Percentiles rank a stretch among this genome's conserved stretches.
Evolutionary conservation across 2,797 vertebrate genomes (phyloP).

Genomic region (Catamblyrhynchus diadema): DNA sequence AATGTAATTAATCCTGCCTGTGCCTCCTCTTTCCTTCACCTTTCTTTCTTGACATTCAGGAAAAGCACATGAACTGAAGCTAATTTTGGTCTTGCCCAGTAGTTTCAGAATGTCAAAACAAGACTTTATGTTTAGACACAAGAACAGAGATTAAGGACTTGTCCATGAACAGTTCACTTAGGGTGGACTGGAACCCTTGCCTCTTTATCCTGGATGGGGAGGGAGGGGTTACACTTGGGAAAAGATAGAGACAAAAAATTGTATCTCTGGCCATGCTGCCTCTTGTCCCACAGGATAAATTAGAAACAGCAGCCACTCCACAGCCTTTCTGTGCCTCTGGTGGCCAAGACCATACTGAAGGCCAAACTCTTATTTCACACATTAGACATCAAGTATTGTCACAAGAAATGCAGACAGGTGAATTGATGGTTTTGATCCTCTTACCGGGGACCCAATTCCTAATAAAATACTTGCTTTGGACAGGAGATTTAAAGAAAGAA

Average conservation of each 20-base stretch:
- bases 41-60: neutral
- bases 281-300: neutral
- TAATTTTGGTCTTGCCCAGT: neutral
- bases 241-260: neutral
- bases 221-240: neutral
- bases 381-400: neutral
- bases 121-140: neutral
- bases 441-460: neutral
- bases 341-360: neutral
- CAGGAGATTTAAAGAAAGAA: neutral
- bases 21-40: neutral
- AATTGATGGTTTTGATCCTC: neutral
- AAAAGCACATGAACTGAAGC: neutral
- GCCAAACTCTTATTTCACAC: neutral
- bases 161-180: neutral
- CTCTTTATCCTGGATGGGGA: neutral
- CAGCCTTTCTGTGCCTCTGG: neutral
- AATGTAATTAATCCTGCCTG: neutral
- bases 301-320: neutral
- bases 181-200: neutral
- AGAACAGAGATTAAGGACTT: neutral
- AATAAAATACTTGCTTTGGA: neutral
- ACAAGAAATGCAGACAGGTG: neutral
- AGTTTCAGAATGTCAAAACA: neutral
- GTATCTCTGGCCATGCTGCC: neutral